phyloP scores from a whole-genome alignment of 2,888 invertebrate species.

The Xanthostigma xanthostigma region DNA sequence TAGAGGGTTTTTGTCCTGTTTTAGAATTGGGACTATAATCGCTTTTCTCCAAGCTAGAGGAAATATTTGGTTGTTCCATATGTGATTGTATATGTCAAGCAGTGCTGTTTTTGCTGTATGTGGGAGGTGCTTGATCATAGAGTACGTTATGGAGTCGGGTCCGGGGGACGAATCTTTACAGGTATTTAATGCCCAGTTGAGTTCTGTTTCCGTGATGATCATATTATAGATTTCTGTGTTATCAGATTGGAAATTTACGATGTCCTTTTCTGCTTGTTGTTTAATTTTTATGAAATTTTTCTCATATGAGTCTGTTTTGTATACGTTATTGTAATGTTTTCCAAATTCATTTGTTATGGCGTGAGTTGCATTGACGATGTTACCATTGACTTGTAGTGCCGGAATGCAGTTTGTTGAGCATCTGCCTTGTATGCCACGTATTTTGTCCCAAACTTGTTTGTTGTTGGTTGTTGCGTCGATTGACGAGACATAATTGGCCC shows the following conservation, averaged over 20 bases:
- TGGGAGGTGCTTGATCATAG: constrained; percentile 3
- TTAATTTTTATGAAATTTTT: not conserved
- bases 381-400: not conserved
- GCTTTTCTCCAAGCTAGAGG: constrained; percentile 2
- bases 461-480: not conserved
- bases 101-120: not conserved
- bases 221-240: not conserved
- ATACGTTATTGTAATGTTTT: not conserved
- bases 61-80: constrained; percentile 3
- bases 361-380: not conserved
- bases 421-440: not conserved
- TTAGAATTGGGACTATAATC: constrained; percentile 4
- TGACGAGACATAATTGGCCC: not conserved
- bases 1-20: not conserved
- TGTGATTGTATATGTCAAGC: constrained; percentile 4
- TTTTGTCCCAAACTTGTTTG: not conserved
- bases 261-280: not conserved
- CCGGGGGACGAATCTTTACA: constrained; percentile 3
- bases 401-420: not conserved
- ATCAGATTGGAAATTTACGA: not conserved
- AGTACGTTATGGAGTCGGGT: not conserved
- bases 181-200: not conserved
- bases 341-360: not conserved
- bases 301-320: not conserved
- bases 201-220: constrained; percentile 2